Evolutionary conservation across 2,888 invertebrate genomes (phyloP).

Genomic region (Melieria crassipennis): DNA sequence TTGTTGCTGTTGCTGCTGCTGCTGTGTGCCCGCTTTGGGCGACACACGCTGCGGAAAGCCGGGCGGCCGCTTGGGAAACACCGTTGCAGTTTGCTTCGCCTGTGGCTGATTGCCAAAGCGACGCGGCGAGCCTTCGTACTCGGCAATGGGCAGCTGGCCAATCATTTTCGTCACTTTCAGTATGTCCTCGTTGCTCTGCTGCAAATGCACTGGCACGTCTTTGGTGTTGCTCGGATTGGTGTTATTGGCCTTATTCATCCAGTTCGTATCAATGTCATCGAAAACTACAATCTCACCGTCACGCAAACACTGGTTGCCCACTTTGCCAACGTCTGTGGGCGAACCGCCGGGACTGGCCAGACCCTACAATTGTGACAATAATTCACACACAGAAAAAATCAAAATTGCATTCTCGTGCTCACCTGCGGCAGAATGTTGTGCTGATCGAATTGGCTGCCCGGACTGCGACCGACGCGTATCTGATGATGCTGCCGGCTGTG

Average conservation of each 20-base stretch:
- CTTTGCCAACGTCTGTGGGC: slow-evolving; percentile 63
- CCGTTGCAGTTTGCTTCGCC: slow-evolving; percentile 61
- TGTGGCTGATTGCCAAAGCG: slow-evolving; percentile 72
- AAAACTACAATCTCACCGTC: slow-evolving; percentile 89
- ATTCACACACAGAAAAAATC: background rate
- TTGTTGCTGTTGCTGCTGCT: slow-evolving; percentile 66
- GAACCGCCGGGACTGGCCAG: slow-evolving; percentile 62
- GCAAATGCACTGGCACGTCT: slow-evolving; percentile 35
- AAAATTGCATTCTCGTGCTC: slow-evolving; percentile 12
- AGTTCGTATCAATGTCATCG: slow-evolving; percentile 76
- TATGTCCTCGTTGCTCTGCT: slow-evolving; percentile 57
- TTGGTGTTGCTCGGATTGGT: slow-evolving; percentile 39
- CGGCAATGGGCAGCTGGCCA: slow-evolving; percentile 79
- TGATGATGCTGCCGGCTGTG: slow-evolving; percentile 55
- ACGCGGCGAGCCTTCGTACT: slow-evolving; percentile 89
- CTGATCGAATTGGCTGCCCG: slow-evolving; percentile 61
- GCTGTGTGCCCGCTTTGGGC: slow-evolving; percentile 42
- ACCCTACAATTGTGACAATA: slow-evolving; percentile 41
- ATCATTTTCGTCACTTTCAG: slow-evolving; percentile 66
- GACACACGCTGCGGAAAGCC: slow-evolving; percentile 81
- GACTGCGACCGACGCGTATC: slow-evolving; percentile 65
- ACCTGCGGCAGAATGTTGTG: slow-evolving; percentile 54
- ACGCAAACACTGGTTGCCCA: slow-evolving; percentile 68
- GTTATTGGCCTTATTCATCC: slow-evolving; percentile 58
- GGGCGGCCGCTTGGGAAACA: slow-evolving; percentile 78